A percentile compares a stretch with the other conserved stretches of the same genome.
phyloP scores from a whole-genome alignment of 2,888 invertebrate species.

The Lochmaea crataegi region DNA sequence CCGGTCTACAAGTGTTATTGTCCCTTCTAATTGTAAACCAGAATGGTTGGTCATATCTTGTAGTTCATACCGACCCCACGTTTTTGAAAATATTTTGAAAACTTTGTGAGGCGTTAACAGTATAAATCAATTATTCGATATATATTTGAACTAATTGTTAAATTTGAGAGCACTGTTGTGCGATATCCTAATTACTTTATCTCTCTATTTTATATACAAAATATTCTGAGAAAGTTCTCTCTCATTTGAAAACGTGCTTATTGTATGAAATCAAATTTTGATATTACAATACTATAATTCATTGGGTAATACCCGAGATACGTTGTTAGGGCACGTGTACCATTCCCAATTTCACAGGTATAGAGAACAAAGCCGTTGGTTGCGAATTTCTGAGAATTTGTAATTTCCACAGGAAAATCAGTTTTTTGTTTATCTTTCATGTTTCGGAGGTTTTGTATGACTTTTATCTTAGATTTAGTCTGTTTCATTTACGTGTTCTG shows the following conservation, averaged over 20 bases:
- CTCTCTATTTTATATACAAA: background rate
- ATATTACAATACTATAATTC: background rate
- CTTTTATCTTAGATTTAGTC: background rate
- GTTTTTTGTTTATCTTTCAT: background rate
- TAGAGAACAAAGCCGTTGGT: background rate
- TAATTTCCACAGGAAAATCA: background rate
- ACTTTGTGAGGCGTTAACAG: too few species aligned
- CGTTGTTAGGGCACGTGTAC: background rate
- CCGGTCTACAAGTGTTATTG: too few species aligned
- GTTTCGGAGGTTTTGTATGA: background rate
- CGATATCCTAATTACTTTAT: too few species aligned
- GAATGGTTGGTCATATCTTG: too few species aligned
- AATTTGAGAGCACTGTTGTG: background rate
- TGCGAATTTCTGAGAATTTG: background rate
- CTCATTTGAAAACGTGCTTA: background rate
- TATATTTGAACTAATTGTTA: too few species aligned
- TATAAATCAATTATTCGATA: too few species aligned
- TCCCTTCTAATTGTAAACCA: too few species aligned
- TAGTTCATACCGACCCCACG: too few species aligned
- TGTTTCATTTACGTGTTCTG: background rate
- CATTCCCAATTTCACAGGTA: background rate
- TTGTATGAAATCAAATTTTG: background rate
- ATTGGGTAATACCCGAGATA: background rate
- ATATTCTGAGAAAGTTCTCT: background rate
- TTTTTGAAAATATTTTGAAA: too few species aligned